Percentiles rank a stretch among this genome's conserved stretches.
Conservation (phyloP, 2,797 vertebrate genomes). For the Heterohyrax brucei region DNA sequence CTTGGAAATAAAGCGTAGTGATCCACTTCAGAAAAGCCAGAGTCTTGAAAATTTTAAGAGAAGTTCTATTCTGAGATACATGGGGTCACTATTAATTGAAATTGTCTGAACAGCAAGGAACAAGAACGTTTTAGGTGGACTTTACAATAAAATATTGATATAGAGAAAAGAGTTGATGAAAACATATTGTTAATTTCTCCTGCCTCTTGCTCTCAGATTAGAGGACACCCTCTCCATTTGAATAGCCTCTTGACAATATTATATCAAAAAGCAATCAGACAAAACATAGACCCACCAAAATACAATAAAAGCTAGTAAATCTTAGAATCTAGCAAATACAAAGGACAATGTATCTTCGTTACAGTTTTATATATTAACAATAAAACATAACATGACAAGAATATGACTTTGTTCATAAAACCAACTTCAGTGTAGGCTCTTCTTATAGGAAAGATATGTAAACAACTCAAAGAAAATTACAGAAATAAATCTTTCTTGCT, state of each 20-base stretch:
- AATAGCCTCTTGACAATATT: background rate
- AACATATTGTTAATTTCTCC: background rate
- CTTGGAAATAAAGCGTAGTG: background rate
- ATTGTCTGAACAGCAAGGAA: too few relatives aligned
- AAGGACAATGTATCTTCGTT: constrained; percentile 78
- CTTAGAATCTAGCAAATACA: constrained; percentile 45
- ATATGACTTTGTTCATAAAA: constrained; percentile 84
- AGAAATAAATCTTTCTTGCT: constrained; percentile 84
- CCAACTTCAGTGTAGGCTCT: constrained; percentile 62
- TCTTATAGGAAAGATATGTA: constrained; percentile 81
- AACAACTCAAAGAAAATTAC: constrained; percentile 83
- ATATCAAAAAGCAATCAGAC: constrained; percentile 60
- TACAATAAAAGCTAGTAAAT: constrained; percentile 63
- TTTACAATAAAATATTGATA: constrained; percentile 14
- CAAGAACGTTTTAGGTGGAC: background rate
- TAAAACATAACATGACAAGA: constrained; percentile 79
- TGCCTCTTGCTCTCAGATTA: background rate
- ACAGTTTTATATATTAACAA: constrained; percentile 84
- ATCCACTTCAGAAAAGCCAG: background rate
- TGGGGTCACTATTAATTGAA: too few relatives aligned
- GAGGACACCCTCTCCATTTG: background rate
- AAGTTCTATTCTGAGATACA: too few relatives aligned
- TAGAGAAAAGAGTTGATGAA: background rate
- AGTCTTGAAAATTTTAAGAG: background rate
- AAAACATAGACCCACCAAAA: constrained; percentile 46